These are phyloP conservation scores for Chrysolina oricalcia DNA, from an alignment of 2,888 invertebrate genomes.

Conservation along the genomic window DNA sequence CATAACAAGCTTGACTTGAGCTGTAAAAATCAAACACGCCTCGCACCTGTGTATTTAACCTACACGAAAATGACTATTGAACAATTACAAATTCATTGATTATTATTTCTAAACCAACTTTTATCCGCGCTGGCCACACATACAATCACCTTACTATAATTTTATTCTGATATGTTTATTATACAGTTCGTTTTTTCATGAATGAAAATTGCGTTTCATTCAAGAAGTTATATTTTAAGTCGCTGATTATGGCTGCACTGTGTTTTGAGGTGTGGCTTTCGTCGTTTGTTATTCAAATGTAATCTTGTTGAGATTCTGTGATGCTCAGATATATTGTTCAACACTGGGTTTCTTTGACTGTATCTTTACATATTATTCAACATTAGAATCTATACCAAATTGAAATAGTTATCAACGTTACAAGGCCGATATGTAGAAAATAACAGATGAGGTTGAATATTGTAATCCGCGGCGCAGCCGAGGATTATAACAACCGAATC, in stretches of 20 bases:
- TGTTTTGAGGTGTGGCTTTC: slow-evolving; percentile 21
- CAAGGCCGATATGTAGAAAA: too few relatives aligned
- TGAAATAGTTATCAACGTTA: too few relatives aligned
- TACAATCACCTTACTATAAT: slow-evolving; percentile 29
- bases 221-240: slow-evolving; percentile 37
- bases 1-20: slow-evolving; percentile 3
- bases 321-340: slow-evolving; percentile 4
- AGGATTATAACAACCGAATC: too few relatives aligned
- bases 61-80: slow-evolving; percentile 39
- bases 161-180: slow-evolving; percentile 36
- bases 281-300: slow-evolving; percentile 25
- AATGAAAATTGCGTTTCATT: slow-evolving; percentile 36
- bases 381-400: too few relatives aligned
- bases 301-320: background rate
- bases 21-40: slow-evolving; percentile 25
- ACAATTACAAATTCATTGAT: slow-evolving; percentile 40
- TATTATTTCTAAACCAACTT: slow-evolving; percentile 34
- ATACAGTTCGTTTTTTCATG: slow-evolving; percentile 36
- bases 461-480: too few relatives aligned
- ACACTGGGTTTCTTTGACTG: background rate
- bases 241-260: slow-evolving; percentile 21
- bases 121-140: slow-evolving; percentile 2
- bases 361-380: background rate
- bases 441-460: too few relatives aligned
- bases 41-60: slow-evolving; percentile 28